phyloP scores from a whole-genome alignment of 2,113 vertebrate species.

The Numenius arquata region DNA sequence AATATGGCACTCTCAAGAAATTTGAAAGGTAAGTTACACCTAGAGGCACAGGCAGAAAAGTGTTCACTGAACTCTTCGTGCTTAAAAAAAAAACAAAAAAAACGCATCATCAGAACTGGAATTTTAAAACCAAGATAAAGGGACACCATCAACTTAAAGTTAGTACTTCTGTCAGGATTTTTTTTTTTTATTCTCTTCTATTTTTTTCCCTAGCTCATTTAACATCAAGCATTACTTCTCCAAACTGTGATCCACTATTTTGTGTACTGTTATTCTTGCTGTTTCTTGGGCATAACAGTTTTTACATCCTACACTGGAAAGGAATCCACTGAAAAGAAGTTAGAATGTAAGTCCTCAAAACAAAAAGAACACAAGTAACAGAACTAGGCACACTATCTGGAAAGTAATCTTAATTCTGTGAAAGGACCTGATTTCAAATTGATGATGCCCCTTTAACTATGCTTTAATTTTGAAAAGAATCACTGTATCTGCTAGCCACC shows the following conservation, averaged over 20 bases:
- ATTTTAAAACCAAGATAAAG: conserved; percentile 50
- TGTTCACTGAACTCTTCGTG: conserved; percentile 33
- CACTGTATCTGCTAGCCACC: conserved; percentile 9
- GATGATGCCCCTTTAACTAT: conserved; percentile 54
- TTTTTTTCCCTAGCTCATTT: not conserved
- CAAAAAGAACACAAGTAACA: not conserved
- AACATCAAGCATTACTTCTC: not conserved
- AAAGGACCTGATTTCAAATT: conserved; percentile 30
- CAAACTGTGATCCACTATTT: not conserved
- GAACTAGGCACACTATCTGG: not conserved
- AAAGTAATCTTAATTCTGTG: not conserved
- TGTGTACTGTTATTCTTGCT: not conserved
- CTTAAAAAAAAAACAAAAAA: not conserved
- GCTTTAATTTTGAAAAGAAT: not conserved
- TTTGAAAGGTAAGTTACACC: conserved; percentile 15
- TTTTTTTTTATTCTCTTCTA: not conserved
- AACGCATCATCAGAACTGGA: not conserved
- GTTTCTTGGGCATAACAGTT: not conserved
- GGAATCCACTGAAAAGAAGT: not conserved
- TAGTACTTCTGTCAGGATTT: not conserved
- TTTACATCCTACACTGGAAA: not conserved
- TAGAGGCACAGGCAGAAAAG: conserved; percentile 38
- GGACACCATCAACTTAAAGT: conserved; percentile 60
- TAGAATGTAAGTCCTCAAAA: not conserved
- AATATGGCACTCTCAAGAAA: not conserved